Conservation (phyloP, 2,888 invertebrate genomes). For the Sminthurinus aureus region DNA sequence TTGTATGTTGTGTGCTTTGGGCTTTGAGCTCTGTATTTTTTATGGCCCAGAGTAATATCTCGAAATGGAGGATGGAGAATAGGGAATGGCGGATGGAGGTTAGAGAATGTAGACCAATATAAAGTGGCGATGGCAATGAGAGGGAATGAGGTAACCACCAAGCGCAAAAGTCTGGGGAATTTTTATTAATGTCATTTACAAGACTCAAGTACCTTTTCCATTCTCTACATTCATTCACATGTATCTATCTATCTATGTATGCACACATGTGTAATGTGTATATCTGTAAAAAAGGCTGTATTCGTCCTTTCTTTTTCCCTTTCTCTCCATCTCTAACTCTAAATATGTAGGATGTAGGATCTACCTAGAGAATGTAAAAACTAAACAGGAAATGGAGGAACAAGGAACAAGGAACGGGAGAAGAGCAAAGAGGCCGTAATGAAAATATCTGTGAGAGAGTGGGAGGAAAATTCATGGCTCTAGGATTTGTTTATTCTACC, state of each 20-base stretch:
- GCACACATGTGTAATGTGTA: neutral
- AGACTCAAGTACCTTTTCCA: neutral
- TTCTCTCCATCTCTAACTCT: neutral
- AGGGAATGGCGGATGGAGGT: no score
- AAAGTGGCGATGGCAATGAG: neutral
- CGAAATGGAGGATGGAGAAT: no score
- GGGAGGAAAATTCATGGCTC: neutral
- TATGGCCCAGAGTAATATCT: no score
- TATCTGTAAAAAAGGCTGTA: neutral
- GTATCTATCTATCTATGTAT: neutral
- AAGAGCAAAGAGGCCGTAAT: neutral
- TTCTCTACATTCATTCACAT: neutral
- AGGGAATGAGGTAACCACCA: neutral
- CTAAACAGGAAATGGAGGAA: neutral
- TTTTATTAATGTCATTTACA: slow-evolving; percentile 17
- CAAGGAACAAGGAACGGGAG: neutral
- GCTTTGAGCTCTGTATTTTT: neutral
- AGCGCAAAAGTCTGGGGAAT: neutral
- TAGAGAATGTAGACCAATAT: no score
- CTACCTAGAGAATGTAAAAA: no score
- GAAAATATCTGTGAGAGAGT: neutral
- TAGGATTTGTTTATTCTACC: neutral
- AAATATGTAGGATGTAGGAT: no score
- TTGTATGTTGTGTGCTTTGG: neutral
- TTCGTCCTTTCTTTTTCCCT: neutral